Evolutionary conservation across 1,140 invertebrate species (phyloP).

Genomic region (Leptopilina clavipes): DNA sequence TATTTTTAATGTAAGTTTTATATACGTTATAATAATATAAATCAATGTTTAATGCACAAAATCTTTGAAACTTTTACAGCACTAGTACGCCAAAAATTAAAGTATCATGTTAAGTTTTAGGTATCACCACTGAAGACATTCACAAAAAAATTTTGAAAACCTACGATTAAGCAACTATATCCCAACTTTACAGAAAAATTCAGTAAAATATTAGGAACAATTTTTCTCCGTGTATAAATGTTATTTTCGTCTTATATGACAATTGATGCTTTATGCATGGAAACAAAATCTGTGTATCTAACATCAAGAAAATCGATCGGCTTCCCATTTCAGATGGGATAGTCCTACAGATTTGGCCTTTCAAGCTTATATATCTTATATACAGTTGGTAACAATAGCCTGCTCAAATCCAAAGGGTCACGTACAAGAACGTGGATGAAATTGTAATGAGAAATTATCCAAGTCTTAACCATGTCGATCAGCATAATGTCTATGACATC

Average conservation of each 20-base stretch:
- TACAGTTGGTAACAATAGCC: neutral
- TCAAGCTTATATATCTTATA: neutral
- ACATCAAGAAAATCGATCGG: neutral
- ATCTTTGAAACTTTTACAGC: too few species aligned
- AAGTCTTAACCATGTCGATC: neutral
- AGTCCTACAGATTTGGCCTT: neutral
- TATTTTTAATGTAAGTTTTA: too few species aligned
- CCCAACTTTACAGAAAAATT: too few species aligned
- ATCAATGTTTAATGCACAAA: too few species aligned
- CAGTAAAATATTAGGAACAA: too few species aligned
- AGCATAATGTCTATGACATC: neutral
- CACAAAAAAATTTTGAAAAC: too few species aligned
- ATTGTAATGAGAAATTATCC: conserved; percentile 5
- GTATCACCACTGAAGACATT: too few species aligned
- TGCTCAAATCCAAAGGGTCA: neutral
- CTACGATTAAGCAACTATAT: too few species aligned
- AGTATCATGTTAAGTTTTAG: too few species aligned
- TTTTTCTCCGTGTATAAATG: too few species aligned
- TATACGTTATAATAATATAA: too few species aligned
- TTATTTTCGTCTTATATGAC: neutral
- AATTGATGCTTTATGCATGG: neutral
- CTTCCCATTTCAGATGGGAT: neutral
- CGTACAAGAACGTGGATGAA: conserved; percentile 11
- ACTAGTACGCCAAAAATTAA: too few species aligned
- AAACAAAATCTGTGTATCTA: neutral